Evolutionary conservation across 2,888 invertebrate species (phyloP).

Genomic region (Tinea pellionella): DNA sequence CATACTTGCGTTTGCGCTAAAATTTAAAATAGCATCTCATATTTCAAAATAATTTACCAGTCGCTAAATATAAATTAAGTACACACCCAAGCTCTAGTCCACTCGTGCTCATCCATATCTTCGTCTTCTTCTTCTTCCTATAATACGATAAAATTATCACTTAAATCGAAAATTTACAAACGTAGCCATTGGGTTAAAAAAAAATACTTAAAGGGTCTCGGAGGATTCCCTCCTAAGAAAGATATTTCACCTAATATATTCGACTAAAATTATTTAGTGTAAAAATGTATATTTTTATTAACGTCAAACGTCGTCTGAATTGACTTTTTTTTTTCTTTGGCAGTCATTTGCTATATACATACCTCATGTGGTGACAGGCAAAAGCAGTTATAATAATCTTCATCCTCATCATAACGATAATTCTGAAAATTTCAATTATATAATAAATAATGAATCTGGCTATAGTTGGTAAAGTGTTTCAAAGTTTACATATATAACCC

Average conservation of each 20-base stretch:
- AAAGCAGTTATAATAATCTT: slow-evolving; percentile 53
- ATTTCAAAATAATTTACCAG: not conserved
- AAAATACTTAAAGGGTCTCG: too few species aligned
- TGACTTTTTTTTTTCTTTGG: too few species aligned
- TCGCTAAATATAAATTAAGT: not conserved
- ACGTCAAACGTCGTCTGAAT: too few species aligned
- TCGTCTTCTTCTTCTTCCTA: slow-evolving; percentile 57
- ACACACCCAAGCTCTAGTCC: slow-evolving; percentile 46
- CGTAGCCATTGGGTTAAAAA: too few species aligned
- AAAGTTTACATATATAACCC: too few species aligned
- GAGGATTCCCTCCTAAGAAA: too few species aligned
- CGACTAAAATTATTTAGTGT: too few species aligned
- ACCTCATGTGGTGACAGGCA: slow-evolving; percentile 60
- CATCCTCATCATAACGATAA: slow-evolving; percentile 46
- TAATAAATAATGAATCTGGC: not conserved
- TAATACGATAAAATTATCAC: slow-evolving; percentile 17
- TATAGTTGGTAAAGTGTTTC: slow-evolving; percentile 15
- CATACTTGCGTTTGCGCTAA: slow-evolving; percentile 53
- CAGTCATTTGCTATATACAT: too few species aligned
- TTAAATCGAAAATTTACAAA: too few species aligned
- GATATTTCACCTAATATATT: too few species aligned
- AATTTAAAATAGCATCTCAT: slow-evolving; percentile 13
- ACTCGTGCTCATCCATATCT: slow-evolving; percentile 33
- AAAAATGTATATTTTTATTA: too few species aligned
- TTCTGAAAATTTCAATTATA: slow-evolving; percentile 18